Conservation (phyloP, 2,797 vertebrate species). For the Betta splendens region DNA sequence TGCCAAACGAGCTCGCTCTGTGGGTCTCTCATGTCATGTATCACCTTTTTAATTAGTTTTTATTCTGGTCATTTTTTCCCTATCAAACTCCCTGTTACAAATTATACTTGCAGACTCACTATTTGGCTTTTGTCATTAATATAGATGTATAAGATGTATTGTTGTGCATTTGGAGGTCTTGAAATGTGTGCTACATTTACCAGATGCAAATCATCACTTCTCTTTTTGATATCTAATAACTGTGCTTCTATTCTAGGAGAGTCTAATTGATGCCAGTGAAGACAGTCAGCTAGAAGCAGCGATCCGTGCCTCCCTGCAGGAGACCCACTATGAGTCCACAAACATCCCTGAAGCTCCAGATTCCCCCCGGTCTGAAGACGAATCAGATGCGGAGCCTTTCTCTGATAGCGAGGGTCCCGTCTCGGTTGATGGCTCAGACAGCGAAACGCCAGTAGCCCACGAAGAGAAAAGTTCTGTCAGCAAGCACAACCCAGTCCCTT, state of each 20-base stretch:
- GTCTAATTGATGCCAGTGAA: conserved; percentile 98
- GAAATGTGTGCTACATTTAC: background rate
- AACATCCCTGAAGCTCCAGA: conserved; percentile 87
- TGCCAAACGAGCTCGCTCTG: conserved; percentile 94
- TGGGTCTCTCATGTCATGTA: conserved; percentile 78
- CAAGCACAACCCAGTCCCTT: conserved; percentile 55
- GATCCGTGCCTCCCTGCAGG: conserved; percentile 95
- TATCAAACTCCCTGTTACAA: conserved; percentile 14
- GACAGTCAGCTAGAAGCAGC: conserved; percentile 99
- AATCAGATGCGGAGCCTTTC: conserved; percentile 96
- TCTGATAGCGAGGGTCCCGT: conserved; percentile 98
- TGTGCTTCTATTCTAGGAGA: conserved; percentile 85
- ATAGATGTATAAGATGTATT: background rate
- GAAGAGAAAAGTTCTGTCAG: conserved; percentile 66
- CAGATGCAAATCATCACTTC: background rate
- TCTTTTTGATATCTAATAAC: background rate
- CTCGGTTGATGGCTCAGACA: conserved; percentile 95
- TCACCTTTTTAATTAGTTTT: conserved; percentile 5
- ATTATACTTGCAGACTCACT: conserved; percentile 3
- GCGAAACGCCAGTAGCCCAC: conserved; percentile 76
- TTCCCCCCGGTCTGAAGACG: conserved; percentile 82
- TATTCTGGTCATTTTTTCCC: conserved; percentile 4
- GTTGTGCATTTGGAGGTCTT: background rate
- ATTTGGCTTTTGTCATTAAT: background rate
- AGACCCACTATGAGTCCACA: conserved; percentile 96